phyloP scores from a whole-genome alignment of 2,888 invertebrate genomes.

The Cheilosia pagana region DNA sequence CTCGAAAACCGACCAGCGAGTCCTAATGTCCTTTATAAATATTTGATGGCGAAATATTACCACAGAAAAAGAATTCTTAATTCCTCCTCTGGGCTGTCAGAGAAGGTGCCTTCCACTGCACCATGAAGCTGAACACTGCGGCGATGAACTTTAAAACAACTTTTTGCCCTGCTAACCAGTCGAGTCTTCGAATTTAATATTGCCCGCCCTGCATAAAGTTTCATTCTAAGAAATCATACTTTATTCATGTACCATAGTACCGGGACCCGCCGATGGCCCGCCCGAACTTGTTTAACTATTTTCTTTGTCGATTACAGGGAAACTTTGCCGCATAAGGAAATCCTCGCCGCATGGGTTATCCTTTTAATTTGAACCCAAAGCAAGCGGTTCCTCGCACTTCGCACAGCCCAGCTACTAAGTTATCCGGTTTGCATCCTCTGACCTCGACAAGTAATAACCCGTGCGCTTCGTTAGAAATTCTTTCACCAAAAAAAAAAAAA shows the following conservation, averaged over 20 bases:
- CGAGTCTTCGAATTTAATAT: conserved; percentile 69
- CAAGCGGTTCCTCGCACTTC: conserved; percentile 39
- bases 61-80: conserved; percentile 62
- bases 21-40: conserved; percentile 24
- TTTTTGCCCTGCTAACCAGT: conserved; percentile 44
- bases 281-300: conserved; percentile 57
- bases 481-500: conserved; percentile 49
- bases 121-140: conserved; percentile 58
- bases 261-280: conserved; percentile 22
- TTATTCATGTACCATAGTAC: conserved; percentile 59
- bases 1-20: not conserved
- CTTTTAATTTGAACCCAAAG: conserved; percentile 71
- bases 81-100: conserved; percentile 9
- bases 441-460: conserved; percentile 47
- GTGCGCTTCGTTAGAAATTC: conserved; percentile 65
- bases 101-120: conserved; percentile 34
- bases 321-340: conserved; percentile 65
- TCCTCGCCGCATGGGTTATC: conserved; percentile 66
- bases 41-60: conserved; percentile 47
- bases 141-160: conserved; percentile 59
- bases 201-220: conserved; percentile 59
- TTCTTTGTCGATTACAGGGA: conserved; percentile 68
- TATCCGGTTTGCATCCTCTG: conserved; percentile 41
- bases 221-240: conserved; percentile 65
- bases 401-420: conserved; percentile 23